Base-by-base conservation (phyloP, 2,113 vertebrate genomes). In the Siniperca chuatsi region DNA sequence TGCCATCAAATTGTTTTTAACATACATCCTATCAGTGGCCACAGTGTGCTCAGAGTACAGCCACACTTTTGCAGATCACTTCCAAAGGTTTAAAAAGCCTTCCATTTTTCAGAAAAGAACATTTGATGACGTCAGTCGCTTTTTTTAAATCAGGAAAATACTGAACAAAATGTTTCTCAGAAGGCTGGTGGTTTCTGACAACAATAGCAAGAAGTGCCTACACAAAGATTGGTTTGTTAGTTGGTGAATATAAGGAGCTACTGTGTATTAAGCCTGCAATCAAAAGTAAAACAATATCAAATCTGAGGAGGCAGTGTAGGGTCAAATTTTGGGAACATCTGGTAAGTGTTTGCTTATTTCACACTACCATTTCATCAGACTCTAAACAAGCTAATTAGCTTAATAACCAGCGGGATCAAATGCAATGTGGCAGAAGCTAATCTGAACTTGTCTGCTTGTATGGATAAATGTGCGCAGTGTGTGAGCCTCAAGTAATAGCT, bases 21-120 rank as follows among this genome's bases (percentile, higher is more conserved):
- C 33, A n/a, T 11, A 68, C 9, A 74, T 64, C 25, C 40, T 75
- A 50, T 72, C 60, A 55, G 42, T 42, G 42, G 9, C 29, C 15
- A 50, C 46, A 48, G 23, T 50, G 29, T 37, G 70, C 55, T 69
- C 44, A 33, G 23, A 48, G 16, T 18, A 20, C 25, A 44, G n/a
- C 23, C 29, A 11, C 44, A 58, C 50, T 44, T 44, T 44, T 44
- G 58, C 40, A 66, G 16, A 54, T 55, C 46, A 3, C n/a, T 21
- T 46, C 78, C 37, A 66, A 3, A 46, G 52, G 54, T 75, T 58
- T 68, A 8, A 35, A 68, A 76, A 20, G 29, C 64, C 54, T 65
- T 25, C 42, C 1, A 37, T 9, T 65, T 65, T 75, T 40, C 2
- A 57, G 12, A 37, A 65, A 77, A 77, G 12, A 66, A 13, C 46